Evolutionary conservation across 92 coral and sea anemone genomes (phyloP).

Genomic region (Montipora capitata): DNA sequence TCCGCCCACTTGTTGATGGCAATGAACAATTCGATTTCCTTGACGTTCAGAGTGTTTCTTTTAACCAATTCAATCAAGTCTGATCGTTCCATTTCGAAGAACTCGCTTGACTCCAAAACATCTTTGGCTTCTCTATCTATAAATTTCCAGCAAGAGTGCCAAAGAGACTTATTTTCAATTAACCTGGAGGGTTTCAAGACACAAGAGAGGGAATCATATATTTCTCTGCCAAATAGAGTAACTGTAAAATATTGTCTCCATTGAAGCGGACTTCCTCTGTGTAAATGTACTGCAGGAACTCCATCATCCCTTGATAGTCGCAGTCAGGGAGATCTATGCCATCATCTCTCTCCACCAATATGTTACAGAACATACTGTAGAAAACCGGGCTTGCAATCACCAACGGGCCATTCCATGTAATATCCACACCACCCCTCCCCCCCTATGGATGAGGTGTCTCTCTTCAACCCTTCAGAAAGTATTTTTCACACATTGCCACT

Average conservation of each 20-base stretch:
- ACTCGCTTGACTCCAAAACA: constrained; percentile 25
- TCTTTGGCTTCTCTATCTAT: neutral
- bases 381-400: no score
- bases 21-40: constrained; percentile 41
- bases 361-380: no score
- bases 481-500: neutral
- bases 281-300: neutral
- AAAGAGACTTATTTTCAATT: constrained; percentile 34
- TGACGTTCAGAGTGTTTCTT: constrained; percentile 55
- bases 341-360: no score
- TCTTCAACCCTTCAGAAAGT: neutral
- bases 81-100: constrained; percentile 27
- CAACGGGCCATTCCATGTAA: neutral
- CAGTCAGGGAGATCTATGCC: constrained; percentile 10
- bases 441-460: neutral
- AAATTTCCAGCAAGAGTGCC: constrained; percentile 43
- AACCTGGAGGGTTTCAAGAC: constrained; percentile 35
- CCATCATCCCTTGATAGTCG: constrained; percentile 13
- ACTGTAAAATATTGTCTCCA: neutral
- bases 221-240: constrained; percentile 29
- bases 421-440: constrained; percentile 29
- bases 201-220: constrained; percentile 48
- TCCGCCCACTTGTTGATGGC: constrained; percentile 47
- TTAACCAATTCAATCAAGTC: constrained; percentile 21
- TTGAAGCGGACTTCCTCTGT: neutral